phyloP scores from a whole-genome alignment of 2,888 invertebrate species.

The Atrina japonica region DNA sequence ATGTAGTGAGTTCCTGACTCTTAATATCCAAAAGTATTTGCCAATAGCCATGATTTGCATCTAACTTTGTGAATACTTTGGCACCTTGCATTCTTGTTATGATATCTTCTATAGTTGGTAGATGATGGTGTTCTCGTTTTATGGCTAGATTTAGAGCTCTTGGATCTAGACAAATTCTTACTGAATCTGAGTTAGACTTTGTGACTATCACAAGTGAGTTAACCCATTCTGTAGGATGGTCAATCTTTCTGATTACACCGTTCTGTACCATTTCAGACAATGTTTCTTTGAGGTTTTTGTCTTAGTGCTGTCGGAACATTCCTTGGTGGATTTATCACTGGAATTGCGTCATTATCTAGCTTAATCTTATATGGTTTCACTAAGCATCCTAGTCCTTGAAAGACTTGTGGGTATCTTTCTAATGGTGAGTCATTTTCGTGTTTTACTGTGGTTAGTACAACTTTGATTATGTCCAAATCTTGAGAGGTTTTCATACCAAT shows the following conservation, averaged over 20 bases:
- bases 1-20: conserved; percentile 23
- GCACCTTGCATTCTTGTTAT: conserved; percentile 10
- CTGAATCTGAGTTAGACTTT: conserved; percentile 9
- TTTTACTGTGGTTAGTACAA: neutral
- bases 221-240: conserved; percentile 11
- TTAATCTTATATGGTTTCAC: neutral
- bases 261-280: neutral
- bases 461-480: neutral
- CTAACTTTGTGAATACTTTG: conserved; percentile 11
- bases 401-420: neutral
- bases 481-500: neutral
- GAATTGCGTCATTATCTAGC: neutral
- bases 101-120: conserved; percentile 11
- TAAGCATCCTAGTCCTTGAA: conserved; percentile 4
- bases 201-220: conserved; percentile 2
- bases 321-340: conserved; percentile 5
- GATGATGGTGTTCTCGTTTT: conserved; percentile 1
- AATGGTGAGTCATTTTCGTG: neutral
- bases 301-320: conserved; percentile 1
- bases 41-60: conserved; percentile 35
- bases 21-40: conserved; percentile 27
- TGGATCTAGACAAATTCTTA: conserved; percentile 10
- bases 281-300: neutral
- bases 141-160: neutral
- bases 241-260: conserved; percentile 8